These are phyloP conservation scores for Eupithecia abbreviata DNA, from an alignment of 2,888 invertebrate species.

Conservation along the genomic window DNA sequence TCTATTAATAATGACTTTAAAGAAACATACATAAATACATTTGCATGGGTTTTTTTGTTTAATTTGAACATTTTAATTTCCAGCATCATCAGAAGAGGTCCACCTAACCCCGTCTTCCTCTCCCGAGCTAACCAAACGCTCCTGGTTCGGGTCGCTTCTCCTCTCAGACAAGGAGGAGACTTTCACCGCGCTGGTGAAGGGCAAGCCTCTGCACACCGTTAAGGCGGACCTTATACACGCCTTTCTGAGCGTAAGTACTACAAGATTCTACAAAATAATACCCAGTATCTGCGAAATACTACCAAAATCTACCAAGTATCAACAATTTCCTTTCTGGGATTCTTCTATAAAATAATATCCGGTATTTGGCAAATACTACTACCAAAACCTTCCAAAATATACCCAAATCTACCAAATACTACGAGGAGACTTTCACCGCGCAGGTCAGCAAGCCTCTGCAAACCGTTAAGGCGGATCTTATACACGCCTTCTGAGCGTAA, in stretches of 20 bases:
- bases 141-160: slow-evolving; percentile 99
- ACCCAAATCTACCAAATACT: background rate
- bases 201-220: slow-evolving; percentile 97
- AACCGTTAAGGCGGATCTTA: slow-evolving; percentile 98
- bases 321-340: too few relatives aligned
- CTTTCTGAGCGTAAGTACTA: slow-evolving; percentile 94
- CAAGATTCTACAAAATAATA: background rate
- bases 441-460: slow-evolving; percentile 82
- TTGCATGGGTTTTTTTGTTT: too few relatives aligned
- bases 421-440: slow-evolving; percentile 70
- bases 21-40: too few relatives aligned
- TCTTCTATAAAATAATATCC: too few relatives aligned
- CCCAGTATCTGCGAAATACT: background rate
- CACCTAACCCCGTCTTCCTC: slow-evolving; percentile 97
- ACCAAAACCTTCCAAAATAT: background rate
- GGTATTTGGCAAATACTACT: background rate
- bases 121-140: slow-evolving; percentile 97
- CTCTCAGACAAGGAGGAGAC: slow-evolving; percentile 98
- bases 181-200: slow-evolving; percentile 97
- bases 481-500: slow-evolving; percentile 98
- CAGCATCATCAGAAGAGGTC: slow-evolving; percentile 94
- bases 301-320: background rate
- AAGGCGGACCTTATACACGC: slow-evolving; percentile 99
- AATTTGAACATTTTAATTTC: background rate
- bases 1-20: too few relatives aligned